Conservation (phyloP, 1,140 invertebrate genomes). For the Drosophila rufa region DNA sequence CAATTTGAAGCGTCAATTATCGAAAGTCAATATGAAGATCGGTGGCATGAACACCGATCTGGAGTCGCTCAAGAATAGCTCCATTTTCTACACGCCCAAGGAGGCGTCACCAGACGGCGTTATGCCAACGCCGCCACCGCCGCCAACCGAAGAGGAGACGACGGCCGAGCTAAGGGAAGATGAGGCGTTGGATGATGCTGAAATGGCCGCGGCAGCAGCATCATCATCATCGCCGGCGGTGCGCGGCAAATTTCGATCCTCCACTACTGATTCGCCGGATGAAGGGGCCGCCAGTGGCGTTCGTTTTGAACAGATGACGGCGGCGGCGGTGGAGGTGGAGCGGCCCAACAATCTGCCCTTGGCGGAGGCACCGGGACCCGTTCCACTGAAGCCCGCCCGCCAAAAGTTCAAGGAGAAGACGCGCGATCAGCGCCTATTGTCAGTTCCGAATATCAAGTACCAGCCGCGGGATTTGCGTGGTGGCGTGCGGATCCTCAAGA, state of each 20-base stretch:
- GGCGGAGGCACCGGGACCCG: conserved; percentile 23
- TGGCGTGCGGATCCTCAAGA: conserved; percentile 63
- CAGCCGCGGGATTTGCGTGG: conserved; percentile 79
- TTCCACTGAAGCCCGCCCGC: conserved; percentile 87
- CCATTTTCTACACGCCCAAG: conserved; percentile 86
- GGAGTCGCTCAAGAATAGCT: conserved; percentile 72
- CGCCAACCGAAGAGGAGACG: conserved; percentile 23
- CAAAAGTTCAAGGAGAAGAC: conserved; percentile 87
- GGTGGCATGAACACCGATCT: conserved; percentile 86
- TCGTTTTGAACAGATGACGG: conserved; percentile 43
- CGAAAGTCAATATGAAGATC: conserved; percentile 92
- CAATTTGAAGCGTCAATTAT: conserved; percentile 92
- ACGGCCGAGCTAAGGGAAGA: conserved; percentile 61
- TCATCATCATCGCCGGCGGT: conserved; percentile 14
- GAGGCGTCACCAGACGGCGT: conserved; percentile 79
- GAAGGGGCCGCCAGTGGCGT: conserved; percentile 9
- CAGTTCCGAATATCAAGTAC: conserved; percentile 91
- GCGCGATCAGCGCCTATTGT: conserved; percentile 89
- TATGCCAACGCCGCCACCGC: conserved; percentile 17
- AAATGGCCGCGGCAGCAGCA: conserved; percentile 1
- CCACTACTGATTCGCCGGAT: conserved; percentile 51
- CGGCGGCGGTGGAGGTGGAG: conserved; percentile 47
- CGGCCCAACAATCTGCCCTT: conserved; percentile 74
- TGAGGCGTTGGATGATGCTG: conserved; percentile 46
- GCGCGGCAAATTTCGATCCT: conserved; percentile 46